Conservation (phyloP, 2,113 vertebrate genomes). For the Cephalopterus ornatus region DNA sequence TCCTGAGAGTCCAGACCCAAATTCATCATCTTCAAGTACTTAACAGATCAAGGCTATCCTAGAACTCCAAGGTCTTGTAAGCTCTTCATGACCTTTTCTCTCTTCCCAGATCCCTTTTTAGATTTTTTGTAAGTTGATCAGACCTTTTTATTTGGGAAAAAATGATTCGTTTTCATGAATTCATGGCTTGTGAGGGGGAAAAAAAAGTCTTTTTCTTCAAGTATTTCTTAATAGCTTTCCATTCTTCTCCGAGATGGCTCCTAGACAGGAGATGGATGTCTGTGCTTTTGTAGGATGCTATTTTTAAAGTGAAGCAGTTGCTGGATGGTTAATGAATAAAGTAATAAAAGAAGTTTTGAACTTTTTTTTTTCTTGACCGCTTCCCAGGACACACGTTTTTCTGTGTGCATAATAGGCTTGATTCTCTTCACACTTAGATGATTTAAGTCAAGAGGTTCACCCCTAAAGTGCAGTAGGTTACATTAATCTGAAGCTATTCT, state of each 20-base stretch:
- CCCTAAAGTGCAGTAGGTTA: background rate
- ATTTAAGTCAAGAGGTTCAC: background rate
- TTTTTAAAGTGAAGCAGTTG: conserved; percentile 46
- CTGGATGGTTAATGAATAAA: conserved; percentile 44
- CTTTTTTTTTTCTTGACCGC: background rate
- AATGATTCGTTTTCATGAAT: background rate
- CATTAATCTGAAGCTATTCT: background rate
- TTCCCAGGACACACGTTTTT: background rate
- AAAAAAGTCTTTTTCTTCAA: background rate
- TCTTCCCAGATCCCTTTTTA: background rate
- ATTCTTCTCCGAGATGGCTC: conserved; percentile 55
- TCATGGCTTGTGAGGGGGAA: background rate
- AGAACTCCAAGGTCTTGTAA: background rate
- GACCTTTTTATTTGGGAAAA: background rate
- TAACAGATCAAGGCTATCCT: background rate
- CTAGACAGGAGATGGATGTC: conserved; percentile 61
- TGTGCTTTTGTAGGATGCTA: conserved; percentile 45
- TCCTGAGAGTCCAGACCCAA: background rate
- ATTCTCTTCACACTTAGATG: background rate
- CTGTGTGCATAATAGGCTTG: background rate
- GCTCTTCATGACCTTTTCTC: background rate
- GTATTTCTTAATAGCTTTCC: conserved; percentile 47
- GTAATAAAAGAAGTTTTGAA: conserved; percentile 36
- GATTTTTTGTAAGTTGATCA: background rate
- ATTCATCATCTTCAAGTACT: background rate